Percentiles rank a stretch among this genome's conserved stretches.
phyloP scores from a whole-genome alignment of 2,113 vertebrate genomes.

The Cynoglossus semilaevis region DNA sequence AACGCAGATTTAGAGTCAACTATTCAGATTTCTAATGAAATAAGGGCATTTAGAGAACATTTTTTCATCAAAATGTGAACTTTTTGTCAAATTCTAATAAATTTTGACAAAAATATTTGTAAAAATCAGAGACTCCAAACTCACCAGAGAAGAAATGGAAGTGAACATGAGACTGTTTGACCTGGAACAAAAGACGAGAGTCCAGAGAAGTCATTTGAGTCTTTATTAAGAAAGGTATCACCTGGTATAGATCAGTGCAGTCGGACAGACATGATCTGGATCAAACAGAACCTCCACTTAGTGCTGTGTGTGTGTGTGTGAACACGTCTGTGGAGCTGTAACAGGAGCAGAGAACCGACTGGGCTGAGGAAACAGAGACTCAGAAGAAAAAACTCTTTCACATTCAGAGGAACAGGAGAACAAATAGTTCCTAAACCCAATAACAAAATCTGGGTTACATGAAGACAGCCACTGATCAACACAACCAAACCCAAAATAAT shows the following conservation, averaged over 20 bases:
- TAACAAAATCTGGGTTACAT: background rate
- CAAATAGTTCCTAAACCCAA: background rate
- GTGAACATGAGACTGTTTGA: too few species aligned
- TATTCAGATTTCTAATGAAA: too few species aligned
- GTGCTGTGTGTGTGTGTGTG: background rate
- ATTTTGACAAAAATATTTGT: too few species aligned
- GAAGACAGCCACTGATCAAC: background rate
- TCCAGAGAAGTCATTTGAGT: slow-evolving; percentile 7
- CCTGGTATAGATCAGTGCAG: slow-evolving; percentile 28
- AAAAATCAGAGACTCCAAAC: too few species aligned
- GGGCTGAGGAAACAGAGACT: background rate
- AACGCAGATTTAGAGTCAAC: too few species aligned
- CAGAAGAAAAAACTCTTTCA: slow-evolving; percentile 25
- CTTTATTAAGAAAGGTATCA: slow-evolving; percentile 59
- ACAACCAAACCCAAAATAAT: background rate
- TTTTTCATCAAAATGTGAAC: too few species aligned
- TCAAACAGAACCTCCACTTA: background rate
- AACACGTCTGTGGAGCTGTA: slow-evolving; percentile 26
- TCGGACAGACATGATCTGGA: background rate
- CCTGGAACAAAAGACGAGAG: background rate
- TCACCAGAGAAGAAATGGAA: too few species aligned
- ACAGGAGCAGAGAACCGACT: slow-evolving; percentile 13
- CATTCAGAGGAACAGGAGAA: slow-evolving; percentile 1
- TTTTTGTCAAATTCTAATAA: too few species aligned
- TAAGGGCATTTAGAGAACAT: too few species aligned